These are phyloP conservation scores for Nettapus auritus DNA, from an alignment of 2,113 vertebrate species.

Conservation along the genomic window DNA sequence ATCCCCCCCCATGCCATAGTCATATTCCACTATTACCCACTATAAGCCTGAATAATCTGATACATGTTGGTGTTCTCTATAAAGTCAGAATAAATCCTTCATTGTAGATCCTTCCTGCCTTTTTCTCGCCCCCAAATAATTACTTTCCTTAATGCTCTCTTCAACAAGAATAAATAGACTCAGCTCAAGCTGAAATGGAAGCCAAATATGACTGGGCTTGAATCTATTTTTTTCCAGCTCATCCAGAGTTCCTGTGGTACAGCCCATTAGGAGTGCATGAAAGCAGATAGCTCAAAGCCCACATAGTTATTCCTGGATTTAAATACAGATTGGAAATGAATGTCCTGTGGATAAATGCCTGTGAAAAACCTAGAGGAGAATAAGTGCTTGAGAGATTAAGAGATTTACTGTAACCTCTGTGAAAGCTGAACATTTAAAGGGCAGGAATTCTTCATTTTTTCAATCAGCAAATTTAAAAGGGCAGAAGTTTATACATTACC, in stretches of 20 bases:
- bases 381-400: slow-evolving; percentile 66
- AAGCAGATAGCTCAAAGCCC: slow-evolving; percentile 49
- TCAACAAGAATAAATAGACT: slow-evolving; percentile 15
- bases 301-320: slow-evolving; percentile 43
- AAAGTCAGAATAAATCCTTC: slow-evolving; percentile 1
- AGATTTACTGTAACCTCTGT: slow-evolving; percentile 60
- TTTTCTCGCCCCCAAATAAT: neutral
- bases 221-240: neutral
- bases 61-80: neutral
- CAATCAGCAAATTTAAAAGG: slow-evolving; percentile 50
- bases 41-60: neutral
- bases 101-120: neutral
- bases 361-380: slow-evolving; percentile 35
- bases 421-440: slow-evolving; percentile 57
- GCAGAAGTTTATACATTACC: neutral
- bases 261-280: slow-evolving; percentile 1
- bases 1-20: neutral
- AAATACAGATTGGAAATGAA: slow-evolving; percentile 59
- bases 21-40: neutral
- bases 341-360: slow-evolving; percentile 36
- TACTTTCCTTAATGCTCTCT: slow-evolving; percentile 26
- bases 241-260: neutral
- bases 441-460: slow-evolving; percentile 44
- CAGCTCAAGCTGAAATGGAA: slow-evolving; percentile 31
- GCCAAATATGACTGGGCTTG: neutral